These are phyloP conservation scores for Ispidina picta DNA, from an alignment of 2,797 vertebrate species.

Conservation along the genomic window DNA sequence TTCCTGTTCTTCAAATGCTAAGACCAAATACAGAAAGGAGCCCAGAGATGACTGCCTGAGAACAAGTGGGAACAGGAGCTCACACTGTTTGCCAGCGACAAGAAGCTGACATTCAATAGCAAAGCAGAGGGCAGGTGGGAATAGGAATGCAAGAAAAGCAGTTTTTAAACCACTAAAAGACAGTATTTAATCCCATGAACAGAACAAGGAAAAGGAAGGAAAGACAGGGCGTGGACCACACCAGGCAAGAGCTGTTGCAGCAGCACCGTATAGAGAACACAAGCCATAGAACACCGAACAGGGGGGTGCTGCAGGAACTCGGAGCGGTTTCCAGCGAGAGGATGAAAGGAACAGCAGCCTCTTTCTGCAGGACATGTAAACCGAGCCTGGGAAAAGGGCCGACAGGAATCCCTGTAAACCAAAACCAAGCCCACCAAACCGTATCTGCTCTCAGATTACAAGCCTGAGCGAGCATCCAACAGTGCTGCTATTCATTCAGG, in stretches of 20 bases:
- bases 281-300: not conserved
- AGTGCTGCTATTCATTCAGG: conserved; percentile 18
- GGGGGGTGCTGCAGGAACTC: not conserved
- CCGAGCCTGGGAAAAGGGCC: conserved; percentile 3
- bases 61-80: not conserved
- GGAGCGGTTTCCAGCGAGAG: not conserved
- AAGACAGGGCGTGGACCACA: not conserved
- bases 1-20: not conserved
- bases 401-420: not conserved
- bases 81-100: not conserved
- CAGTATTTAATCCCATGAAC: not conserved
- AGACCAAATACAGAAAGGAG: not conserved
- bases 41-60: not conserved
- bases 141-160: not conserved
- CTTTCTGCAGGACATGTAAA: not conserved
- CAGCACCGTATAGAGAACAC: not conserved
- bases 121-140: not conserved
- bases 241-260: not conserved
- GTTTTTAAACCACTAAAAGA: not conserved
- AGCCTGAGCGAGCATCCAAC: not conserved
- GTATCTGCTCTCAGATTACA: conserved; percentile 1
- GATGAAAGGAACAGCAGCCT: not conserved
- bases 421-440: conserved; percentile 16
- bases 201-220: not conserved
- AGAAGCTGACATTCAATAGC: not conserved